Evolutionary conservation across 92 coral and sea anemone genomes (phyloP).

Genomic region (Epizoanthus ramosus): DNA sequence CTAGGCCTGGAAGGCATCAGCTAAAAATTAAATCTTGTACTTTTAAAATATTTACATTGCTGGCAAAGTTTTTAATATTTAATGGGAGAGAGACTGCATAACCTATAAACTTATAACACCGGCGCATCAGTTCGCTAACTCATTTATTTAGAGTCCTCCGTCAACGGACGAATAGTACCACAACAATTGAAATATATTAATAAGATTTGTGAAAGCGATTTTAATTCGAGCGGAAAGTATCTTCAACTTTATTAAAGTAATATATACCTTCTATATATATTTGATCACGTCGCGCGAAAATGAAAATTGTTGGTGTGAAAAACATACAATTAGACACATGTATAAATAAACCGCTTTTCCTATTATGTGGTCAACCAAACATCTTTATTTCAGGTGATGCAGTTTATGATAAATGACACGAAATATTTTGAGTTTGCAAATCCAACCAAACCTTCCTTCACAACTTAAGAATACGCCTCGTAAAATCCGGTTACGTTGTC

Average conservation of each 20-base stretch:
- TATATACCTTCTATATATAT: background rate
- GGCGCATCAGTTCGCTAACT: too few species aligned
- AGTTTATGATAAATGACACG: background rate
- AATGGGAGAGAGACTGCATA: background rate
- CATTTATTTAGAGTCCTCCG: background rate
- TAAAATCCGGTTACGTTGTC: constrained; percentile 7
- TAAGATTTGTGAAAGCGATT: background rate
- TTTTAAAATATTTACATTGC: too few species aligned
- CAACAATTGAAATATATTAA: background rate
- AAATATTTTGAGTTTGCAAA: background rate
- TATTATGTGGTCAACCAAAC: background rate
- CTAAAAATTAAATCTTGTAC: too few species aligned
- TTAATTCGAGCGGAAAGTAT: background rate
- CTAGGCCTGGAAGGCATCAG: too few species aligned
- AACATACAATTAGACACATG: constrained; percentile 22
- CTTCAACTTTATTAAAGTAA: background rate
- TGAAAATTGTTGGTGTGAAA: background rate
- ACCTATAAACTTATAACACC: background rate
- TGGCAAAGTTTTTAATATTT: too few species aligned
- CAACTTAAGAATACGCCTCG: background rate
- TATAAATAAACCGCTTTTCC: constrained; percentile 17
- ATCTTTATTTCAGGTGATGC: background rate
- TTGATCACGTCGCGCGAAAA: background rate
- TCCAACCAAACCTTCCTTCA: background rate
- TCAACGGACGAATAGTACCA: background rate